Conservation (phyloP, 1,140 invertebrate genomes). For the Drosophila miranda region DNA sequence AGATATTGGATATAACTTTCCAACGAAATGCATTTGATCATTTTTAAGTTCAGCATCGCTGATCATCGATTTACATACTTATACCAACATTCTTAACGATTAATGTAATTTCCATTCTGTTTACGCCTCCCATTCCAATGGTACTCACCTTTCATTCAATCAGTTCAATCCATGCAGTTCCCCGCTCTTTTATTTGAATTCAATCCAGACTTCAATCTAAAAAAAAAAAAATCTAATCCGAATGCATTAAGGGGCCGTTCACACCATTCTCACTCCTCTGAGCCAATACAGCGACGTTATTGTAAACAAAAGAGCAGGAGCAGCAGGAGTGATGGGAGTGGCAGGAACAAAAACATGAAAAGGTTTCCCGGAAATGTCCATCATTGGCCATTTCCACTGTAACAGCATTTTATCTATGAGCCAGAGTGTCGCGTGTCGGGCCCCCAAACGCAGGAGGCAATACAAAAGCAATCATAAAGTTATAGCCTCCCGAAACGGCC, state of each 20-base stretch:
- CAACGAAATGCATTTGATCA: too few relatives aligned
- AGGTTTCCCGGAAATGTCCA: slow-evolving; percentile 30
- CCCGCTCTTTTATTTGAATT: too few relatives aligned
- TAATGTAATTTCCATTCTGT: too few relatives aligned
- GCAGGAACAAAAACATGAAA: not conserved
- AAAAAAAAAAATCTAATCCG: not conserved
- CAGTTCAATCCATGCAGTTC: not conserved
- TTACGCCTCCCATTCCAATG: too few relatives aligned
- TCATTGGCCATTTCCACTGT: slow-evolving; percentile 46
- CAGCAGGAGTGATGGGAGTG: too few relatives aligned
- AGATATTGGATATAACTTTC: too few relatives aligned
- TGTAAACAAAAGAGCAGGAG: too few relatives aligned
- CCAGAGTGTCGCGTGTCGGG: slow-evolving; percentile 27
- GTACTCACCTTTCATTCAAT: not conserved
- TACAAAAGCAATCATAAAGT: slow-evolving; percentile 79
- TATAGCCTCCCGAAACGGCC: slow-evolving; percentile 45
- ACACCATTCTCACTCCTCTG: too few relatives aligned
- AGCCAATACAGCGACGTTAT: too few relatives aligned
- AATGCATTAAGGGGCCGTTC: not conserved
- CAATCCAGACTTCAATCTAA: not conserved
- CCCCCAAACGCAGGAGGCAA: slow-evolving; percentile 49
- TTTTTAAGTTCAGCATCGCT: too few relatives aligned
- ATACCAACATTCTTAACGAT: too few relatives aligned
- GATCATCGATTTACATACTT: too few relatives aligned
- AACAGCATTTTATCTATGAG: slow-evolving; percentile 38